Evolutionary conservation across 2,888 invertebrate species (phyloP), one percentile per base, ranked within the genome.

Genomic region (Drosophila greeni): DNA sequence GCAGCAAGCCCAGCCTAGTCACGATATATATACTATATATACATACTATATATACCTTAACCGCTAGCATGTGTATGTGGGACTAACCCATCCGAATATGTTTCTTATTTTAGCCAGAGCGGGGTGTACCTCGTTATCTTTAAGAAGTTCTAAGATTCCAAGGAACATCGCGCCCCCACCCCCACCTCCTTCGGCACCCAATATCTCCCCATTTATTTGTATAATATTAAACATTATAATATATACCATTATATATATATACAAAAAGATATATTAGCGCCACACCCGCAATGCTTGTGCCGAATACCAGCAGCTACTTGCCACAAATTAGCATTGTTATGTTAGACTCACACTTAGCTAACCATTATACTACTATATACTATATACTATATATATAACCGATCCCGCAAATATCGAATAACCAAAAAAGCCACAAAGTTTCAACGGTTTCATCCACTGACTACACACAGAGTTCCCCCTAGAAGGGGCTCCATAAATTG

Each of bases 21-120:
- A 45, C 45, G 14, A 45, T 14, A 45, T 29, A 12, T 12, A 14
- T 42, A 18, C n/a, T 18, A 45, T 16, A 43, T 16, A 26, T 43
- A 16, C 7, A 16, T 20, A 20, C 2, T 3, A 26, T 16, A 26
- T 26, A 26, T 26, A 43, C 12, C 12, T 12, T 29, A 18, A 18
- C 12, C 18, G 16, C 31, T 20, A 47, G 45, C 45, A 47, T 47
- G 45, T n/a, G 45, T 31, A 31, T 47, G 45, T 47, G 45, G 31
- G 45, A 47, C 45, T 47, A 31, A 47, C 29, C 45, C 45, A 31
- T 31, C 45, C 45, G 45, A 31, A 31, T 31, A 31, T 29, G 3
- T 31, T 31, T 31, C 29, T 31, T 45, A 31, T 45, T 45, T 45
- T 45, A 45, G 45, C 45, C 18, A 29, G 18, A 29, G 14, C 45